Conservation (phyloP, 2,888 invertebrate species). For the Amphipoea lucens region DNA sequence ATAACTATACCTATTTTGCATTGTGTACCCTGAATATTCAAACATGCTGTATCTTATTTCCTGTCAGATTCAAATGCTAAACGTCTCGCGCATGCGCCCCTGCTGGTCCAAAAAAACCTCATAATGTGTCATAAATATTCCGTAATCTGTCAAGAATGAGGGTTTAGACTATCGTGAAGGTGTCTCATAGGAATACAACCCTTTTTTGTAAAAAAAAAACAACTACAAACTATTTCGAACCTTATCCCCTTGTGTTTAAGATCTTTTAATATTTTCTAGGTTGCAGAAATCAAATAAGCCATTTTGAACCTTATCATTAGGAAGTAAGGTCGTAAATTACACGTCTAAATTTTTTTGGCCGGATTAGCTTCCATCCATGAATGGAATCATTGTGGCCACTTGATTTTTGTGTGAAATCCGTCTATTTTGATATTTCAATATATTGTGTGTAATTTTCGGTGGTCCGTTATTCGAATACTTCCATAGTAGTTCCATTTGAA, state of each 20-base stretch:
- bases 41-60: slow-evolving; percentile 71
- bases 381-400: slow-evolving; percentile 63
- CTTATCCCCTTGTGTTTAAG: slow-evolving; percentile 15
- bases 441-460: slow-evolving; percentile 32
- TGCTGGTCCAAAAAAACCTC: slow-evolving; percentile 73
- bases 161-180: slow-evolving; percentile 74
- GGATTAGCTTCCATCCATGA: slow-evolving; percentile 48
- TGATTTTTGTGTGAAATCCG: slow-evolving; percentile 60
- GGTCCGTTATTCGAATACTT: slow-evolving; percentile 37
- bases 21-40: slow-evolving; percentile 1
- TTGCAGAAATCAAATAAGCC: background rate
- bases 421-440: slow-evolving; percentile 67
- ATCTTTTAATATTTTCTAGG: background rate
- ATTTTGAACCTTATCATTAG: background rate
- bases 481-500: slow-evolving; percentile 39
- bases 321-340: background rate
- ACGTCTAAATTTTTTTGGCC: background rate
- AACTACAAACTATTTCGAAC: slow-evolving; percentile 43
- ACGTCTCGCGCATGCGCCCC: slow-evolving; percentile 68
- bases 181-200: slow-evolving; percentile 71
- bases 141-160: slow-evolving; percentile 82
- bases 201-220: slow-evolving; percentile 34
- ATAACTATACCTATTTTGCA: background rate
- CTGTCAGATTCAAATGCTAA: slow-evolving; percentile 73
- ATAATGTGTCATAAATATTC: slow-evolving; percentile 84